A percentile compares a stretch with the other conserved stretches of the same genome.
phyloP scores from a whole-genome alignment of 2,888 invertebrate species.

The Synergus laeviventris region DNA sequence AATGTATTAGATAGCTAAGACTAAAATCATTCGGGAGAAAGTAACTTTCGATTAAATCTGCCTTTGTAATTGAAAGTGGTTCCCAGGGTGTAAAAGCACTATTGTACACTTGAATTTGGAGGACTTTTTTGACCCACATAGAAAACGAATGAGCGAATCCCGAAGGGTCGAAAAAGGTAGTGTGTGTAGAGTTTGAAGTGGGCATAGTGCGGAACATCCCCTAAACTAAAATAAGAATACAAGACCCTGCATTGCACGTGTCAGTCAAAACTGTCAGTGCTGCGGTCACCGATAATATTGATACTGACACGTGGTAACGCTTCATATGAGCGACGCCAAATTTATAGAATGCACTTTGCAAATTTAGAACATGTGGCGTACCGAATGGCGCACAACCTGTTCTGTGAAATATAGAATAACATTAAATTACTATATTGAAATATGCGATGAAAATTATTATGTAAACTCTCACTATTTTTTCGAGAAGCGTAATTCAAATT shows the following conservation, averaged over 20 bases:
- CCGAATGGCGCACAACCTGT: constrained; percentile 51
- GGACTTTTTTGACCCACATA: constrained; percentile 33
- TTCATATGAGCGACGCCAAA: constrained; percentile 49
- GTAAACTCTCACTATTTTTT: not conserved
- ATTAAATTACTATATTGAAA: not conserved
- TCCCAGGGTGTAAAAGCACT: constrained; percentile 21
- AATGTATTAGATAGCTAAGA: not conserved
- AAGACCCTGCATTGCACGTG: constrained; percentile 50
- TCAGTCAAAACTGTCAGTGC: constrained; percentile 40
- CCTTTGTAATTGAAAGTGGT: constrained; percentile 22
- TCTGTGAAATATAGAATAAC: not conserved
- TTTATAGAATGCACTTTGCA: constrained; percentile 55
- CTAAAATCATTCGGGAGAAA: not conserved
- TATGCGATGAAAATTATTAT: not conserved
- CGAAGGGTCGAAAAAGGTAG: constrained; percentile 5
- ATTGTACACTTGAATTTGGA: constrained; percentile 20
- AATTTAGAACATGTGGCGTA: constrained; percentile 56
- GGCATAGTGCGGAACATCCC: constrained; percentile 21
- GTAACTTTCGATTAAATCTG: not conserved
- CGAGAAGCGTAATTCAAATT: not conserved
- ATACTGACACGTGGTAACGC: constrained; percentile 53
- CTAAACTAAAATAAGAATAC: constrained; percentile 30
- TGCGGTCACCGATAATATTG: constrained; percentile 51
- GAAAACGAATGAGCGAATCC: constrained; percentile 18
- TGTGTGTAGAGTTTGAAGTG: constrained; percentile 22